phyloP scores from a whole-genome alignment of 2,888 invertebrate species.

The Plemyria rubiginata region DNA sequence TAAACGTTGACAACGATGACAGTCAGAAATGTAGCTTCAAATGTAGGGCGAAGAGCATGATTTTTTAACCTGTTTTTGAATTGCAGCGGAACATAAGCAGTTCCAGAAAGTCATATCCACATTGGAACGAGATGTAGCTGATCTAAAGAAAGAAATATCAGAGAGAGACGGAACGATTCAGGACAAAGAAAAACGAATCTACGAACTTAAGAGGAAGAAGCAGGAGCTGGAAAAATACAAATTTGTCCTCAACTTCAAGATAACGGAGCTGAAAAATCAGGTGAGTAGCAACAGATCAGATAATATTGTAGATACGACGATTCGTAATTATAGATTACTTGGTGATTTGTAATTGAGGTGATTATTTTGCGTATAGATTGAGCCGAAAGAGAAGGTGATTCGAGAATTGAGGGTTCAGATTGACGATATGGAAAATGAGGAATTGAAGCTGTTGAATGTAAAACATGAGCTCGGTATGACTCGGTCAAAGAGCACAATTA shows the following conservation, averaged over 20 bases:
- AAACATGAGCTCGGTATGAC: constrained; percentile 79
- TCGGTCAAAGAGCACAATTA: constrained; percentile 20
- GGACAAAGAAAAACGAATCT: constrained; percentile 93
- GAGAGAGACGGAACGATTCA: constrained; percentile 94
- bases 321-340: background rate
- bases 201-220: constrained; percentile 92
- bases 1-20: constrained; percentile 23
- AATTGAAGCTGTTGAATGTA: constrained; percentile 86
- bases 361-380: constrained; percentile 84
- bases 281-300: constrained; percentile 54
- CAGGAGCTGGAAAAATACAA: constrained; percentile 96
- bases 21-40: background rate
- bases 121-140: constrained; percentile 91
- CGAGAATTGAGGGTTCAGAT: constrained; percentile 92
- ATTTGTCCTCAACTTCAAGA: constrained; percentile 95
- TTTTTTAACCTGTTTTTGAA: constrained; percentile 1
- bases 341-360: constrained; percentile 8
- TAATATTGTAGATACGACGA: constrained; percentile 15
- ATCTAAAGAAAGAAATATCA: constrained; percentile 92
- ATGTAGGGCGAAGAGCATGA: background rate
- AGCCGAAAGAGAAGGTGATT: constrained; percentile 92
- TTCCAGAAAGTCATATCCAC: constrained; percentile 89
- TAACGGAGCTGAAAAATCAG: constrained; percentile 93
- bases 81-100: constrained; percentile 87
- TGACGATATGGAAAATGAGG: constrained; percentile 92